Percentiles rank a stretch among this genome's conserved stretches.
These are phyloP conservation scores for Latrodectus geometricus DNA, from an alignment of 1,140 invertebrate species.

Conservation along the genomic window DNA sequence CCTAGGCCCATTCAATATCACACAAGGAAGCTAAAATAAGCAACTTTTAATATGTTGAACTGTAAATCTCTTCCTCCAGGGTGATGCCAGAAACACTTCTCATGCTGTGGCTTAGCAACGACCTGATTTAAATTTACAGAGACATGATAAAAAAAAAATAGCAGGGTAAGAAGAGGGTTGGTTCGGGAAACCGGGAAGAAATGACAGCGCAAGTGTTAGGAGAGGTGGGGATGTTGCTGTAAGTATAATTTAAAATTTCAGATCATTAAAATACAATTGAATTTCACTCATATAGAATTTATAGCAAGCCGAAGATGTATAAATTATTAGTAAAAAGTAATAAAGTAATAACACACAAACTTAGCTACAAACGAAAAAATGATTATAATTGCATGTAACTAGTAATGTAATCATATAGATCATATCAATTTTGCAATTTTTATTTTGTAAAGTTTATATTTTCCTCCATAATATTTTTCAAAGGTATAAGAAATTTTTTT, in stretches of 20 bases:
- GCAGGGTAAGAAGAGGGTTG: not conserved
- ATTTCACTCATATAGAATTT: slow-evolving; percentile 37
- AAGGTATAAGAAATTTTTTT: too few species aligned
- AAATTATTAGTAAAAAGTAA: not conserved
- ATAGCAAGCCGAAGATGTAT: not conserved
- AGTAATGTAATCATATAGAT: not conserved
- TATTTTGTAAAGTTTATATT: too few species aligned
- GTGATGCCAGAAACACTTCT: slow-evolving; percentile 40
- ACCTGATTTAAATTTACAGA: slow-evolving; percentile 52
- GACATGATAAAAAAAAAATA: slow-evolving; percentile 46
- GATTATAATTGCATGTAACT: too few species aligned
- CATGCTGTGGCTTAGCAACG: slow-evolving; percentile 45
- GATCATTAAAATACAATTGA: slow-evolving; percentile 43
- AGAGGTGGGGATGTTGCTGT: not conserved
- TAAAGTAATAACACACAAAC: too few species aligned
- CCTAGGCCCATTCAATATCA: slow-evolving; percentile 59
- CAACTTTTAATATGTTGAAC: slow-evolving; percentile 61
- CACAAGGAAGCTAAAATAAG: slow-evolving; percentile 58
- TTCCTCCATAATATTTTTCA: too few species aligned
- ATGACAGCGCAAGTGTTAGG: not conserved
- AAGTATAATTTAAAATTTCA: slow-evolving; percentile 54
- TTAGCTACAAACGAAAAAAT: not conserved
- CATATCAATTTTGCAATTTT: too few species aligned
- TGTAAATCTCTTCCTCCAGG: slow-evolving; percentile 50
- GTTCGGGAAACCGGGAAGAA: too few species aligned